phyloP scores from a whole-genome alignment of 92 coral and sea anemone species.

The Epizoanthus illoricatus region DNA sequence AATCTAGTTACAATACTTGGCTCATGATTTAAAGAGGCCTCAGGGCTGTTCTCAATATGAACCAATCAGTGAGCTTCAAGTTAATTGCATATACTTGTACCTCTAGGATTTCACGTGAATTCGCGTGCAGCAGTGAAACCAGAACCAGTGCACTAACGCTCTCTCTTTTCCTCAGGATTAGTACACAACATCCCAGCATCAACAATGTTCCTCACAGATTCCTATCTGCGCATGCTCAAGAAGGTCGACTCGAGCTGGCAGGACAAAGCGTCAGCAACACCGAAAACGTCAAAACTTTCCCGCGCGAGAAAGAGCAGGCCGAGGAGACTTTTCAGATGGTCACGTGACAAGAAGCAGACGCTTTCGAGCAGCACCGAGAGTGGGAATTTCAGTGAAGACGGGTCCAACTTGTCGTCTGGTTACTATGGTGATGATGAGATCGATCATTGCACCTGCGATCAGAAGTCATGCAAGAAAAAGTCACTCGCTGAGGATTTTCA shows the following conservation, averaged over 20 bases:
- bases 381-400: conserved; percentile 73
- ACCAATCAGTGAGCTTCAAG: too few relatives aligned
- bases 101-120: too few relatives aligned
- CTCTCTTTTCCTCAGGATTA: too few relatives aligned
- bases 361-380: conserved; percentile 68
- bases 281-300: conserved; percentile 26
- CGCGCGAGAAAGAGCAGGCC: conserved; percentile 16
- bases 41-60: too few relatives aligned
- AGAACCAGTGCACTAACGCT: too few relatives aligned
- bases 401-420: conserved; percentile 68
- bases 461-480: conserved; percentile 46
- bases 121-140: too few relatives aligned
- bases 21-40: too few relatives aligned
- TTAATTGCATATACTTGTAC: too few relatives aligned
- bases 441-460: conserved; percentile 66
- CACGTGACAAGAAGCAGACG: conserved; percentile 38
- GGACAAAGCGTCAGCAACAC: conserved; percentile 38
- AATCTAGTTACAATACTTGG: too few relatives aligned
- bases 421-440: conserved; percentile 93
- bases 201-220: conserved; percentile 76
- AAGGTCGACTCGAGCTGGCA: conserved; percentile 87
- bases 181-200: too few relatives aligned
- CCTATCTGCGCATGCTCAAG: conserved; percentile 80
- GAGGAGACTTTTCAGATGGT: conserved; percentile 43
- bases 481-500: conserved; percentile 32